These are phyloP conservation scores for Sternotherus odoratus DNA, from an alignment of 2,797 vertebrate species.

Conservation along the genomic window DNA sequence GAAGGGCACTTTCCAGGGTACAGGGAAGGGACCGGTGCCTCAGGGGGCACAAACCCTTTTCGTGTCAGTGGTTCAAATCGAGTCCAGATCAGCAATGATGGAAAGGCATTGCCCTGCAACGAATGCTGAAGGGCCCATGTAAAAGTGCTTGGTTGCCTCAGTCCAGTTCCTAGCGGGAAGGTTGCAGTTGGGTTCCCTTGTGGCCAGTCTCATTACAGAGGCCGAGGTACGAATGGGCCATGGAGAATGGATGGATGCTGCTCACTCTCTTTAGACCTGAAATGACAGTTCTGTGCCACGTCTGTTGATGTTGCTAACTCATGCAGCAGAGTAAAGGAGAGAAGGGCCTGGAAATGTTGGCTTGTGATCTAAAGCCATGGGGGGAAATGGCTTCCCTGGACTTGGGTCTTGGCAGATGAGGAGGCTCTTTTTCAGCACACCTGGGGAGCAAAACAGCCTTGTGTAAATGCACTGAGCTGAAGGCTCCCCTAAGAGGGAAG, in stretches of 20 bases:
- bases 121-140: not conserved
- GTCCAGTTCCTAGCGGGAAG: not conserved
- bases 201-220: not conserved
- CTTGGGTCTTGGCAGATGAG: not conserved
- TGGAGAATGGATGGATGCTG: not conserved
- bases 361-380: not conserved
- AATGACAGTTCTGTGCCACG: not conserved
- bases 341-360: not conserved
- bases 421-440: not conserved
- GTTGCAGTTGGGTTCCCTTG: not conserved
- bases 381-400: not conserved
- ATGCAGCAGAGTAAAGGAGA: not conserved
- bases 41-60: not conserved
- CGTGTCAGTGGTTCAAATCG: not conserved
- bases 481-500: not conserved
- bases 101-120: not conserved
- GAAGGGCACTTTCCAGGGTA: not conserved
- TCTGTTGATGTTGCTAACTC: not conserved
- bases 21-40: not conserved
- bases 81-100: not conserved
- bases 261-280: not conserved
- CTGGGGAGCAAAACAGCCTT: not conserved
- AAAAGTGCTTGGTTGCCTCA: not conserved
- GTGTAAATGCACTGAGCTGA: not conserved
- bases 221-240: not conserved